phyloP scores from a whole-genome alignment of 2,888 invertebrate species.

The Mesochorus sp. region DNA sequence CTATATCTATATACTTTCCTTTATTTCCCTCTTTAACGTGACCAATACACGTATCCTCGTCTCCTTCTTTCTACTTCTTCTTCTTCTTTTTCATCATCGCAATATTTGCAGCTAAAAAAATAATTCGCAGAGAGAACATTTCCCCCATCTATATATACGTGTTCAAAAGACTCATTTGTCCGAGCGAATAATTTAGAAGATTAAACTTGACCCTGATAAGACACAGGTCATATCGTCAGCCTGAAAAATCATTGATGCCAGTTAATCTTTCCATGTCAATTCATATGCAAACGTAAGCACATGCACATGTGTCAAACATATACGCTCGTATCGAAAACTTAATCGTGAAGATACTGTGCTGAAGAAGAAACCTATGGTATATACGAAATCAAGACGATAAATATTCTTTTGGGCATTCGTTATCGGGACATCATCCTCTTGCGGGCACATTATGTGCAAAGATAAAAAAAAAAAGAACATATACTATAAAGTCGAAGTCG shows the following conservation, averaged over 20 bases:
- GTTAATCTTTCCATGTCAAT: conserved; percentile 26
- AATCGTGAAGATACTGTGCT: conserved; percentile 24
- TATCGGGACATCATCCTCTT: conserved; percentile 49
- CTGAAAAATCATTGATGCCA: conserved; percentile 5
- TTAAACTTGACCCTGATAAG: too few relatives aligned
- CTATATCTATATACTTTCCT: not conserved
- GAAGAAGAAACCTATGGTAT: conserved; percentile 43
- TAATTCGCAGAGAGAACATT: too few relatives aligned
- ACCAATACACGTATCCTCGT: conserved; percentile 26
- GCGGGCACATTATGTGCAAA: conserved; percentile 6
- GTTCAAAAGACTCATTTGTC: not conserved
- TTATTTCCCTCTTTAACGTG: conserved; percentile 32
- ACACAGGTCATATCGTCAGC: not conserved
- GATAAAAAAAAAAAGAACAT: not conserved
- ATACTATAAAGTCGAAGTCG: not conserved
- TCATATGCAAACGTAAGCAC: too few relatives aligned
- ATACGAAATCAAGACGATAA: conserved; percentile 64
- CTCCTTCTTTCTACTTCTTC: not conserved
- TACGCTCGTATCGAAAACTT: not conserved
- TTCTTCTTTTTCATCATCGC: too few relatives aligned
- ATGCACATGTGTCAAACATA: not conserved
- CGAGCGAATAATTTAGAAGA: too few relatives aligned
- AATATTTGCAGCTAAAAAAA: too few relatives aligned
- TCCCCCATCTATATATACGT: too few relatives aligned
- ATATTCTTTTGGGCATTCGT: conserved; percentile 63